Evolutionary conservation across 2,888 invertebrate genomes (phyloP), one percentile per base, ranked within the genome.

Genomic region (Standfussiana lucernea): DNA sequence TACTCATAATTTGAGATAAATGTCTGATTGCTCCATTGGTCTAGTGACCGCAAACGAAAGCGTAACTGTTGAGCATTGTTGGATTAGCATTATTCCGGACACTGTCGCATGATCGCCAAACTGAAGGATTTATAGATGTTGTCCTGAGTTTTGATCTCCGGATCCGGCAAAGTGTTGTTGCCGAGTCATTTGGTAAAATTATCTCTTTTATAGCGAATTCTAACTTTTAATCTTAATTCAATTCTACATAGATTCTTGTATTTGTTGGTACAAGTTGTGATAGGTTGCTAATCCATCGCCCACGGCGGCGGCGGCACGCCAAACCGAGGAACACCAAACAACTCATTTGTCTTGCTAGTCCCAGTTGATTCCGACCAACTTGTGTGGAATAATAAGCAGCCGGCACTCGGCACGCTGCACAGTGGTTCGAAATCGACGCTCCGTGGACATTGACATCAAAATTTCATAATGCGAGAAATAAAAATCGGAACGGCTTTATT

Each of bases 271-370:
- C 32, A 82, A 82, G 77, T 82, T 82, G 62, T 82, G 77, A 82
- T 82, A 64, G 73, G 72, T 77, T 73, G 59, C 69, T 75, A 74
- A 81, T 80, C 65, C 80, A 65, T 71, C 59, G 72, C 73, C 70
- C 35, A 79, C 73, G 47, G 73, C 64, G n/a, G n/a, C n/a, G 62
- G n/a, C 70, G 37, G 6, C 13, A n/a, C 40, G 64, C n/a, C 18
- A 2, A 32, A 15, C 69, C n/a, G n/a, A 70, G 71, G 45, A 69
- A 61, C 84, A 73, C 74, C 77, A 74, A 77, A 80, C 80, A 80
- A 75, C 78, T 66, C 82, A 84, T 75, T 76, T 78, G 78, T 82
- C 82, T 85, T 61, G 62, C 66, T 65, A 75, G 69, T 84, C 77
- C 82, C 85, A 75, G 69, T 71, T 84, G 84, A 84, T 84, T 76